A percentile compares a stretch with the other conserved stretches of the same genome.
Evolutionary conservation across 1,140 invertebrate genomes (phyloP).

Genomic region (Heliconius nattereri): DNA sequence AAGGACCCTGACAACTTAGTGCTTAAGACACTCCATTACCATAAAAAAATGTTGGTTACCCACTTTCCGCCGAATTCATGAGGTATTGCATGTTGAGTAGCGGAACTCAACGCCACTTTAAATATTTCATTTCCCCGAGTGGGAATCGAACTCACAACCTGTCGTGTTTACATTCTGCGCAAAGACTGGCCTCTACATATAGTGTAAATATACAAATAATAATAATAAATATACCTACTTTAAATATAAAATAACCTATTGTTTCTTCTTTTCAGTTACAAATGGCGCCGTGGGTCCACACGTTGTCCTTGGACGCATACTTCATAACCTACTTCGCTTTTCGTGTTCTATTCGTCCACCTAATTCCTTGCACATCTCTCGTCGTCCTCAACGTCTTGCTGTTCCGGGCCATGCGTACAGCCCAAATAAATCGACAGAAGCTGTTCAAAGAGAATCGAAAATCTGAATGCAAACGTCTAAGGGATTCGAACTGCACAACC

Average conservation of each 20-base stretch:
- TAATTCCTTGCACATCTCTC: constrained; percentile 93
- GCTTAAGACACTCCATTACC: neutral
- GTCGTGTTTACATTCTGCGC: too few species aligned
- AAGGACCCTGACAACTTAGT: neutral
- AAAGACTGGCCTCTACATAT: too few species aligned
- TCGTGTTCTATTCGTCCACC: constrained; percentile 94
- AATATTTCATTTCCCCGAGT: too few species aligned
- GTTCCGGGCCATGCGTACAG: constrained; percentile 91
- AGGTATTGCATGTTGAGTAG: neutral
- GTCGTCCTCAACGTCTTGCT: constrained; percentile 94
- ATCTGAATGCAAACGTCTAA: constrained; percentile 90
- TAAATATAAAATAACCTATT: neutral
- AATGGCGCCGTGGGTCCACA: constrained; percentile 85
- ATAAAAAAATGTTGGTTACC: neutral
- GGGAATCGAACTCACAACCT: too few species aligned
- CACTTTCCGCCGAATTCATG: neutral
- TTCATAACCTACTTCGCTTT: constrained; percentile 92
- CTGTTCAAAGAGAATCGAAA: constrained; percentile 92
- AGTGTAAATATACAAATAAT: too few species aligned
- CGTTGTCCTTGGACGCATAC: constrained; percentile 86
- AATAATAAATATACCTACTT: too few species aligned
- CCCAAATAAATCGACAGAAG: constrained; percentile 89
- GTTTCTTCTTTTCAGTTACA: constrained; percentile 58
- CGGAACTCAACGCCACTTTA: neutral
- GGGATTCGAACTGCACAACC: constrained; percentile 95